A percentile compares a stretch with the other conserved stretches of the same genome.
phyloP scores from a whole-genome alignment of 1,140 invertebrate species.

The Cherax quadricarinatus region DNA sequence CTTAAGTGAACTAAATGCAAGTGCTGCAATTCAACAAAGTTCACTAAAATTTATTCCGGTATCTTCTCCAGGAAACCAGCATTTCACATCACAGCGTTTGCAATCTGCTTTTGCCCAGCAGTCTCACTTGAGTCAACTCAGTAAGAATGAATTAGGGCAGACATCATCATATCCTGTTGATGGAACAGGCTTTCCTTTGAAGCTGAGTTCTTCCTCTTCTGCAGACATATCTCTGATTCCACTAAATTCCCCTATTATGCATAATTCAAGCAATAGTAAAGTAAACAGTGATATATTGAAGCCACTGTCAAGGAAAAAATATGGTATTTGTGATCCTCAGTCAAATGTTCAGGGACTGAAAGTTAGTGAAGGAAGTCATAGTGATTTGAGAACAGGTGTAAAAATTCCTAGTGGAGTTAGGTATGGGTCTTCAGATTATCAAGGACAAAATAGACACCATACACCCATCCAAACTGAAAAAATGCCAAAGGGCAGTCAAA shows the following conservation, averaged over 20 bases:
- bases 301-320: slow-evolving; percentile 39
- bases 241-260: neutral
- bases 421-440: neutral
- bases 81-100: neutral
- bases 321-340: slow-evolving; percentile 3
- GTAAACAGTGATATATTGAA: slow-evolving; percentile 39
- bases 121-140: neutral
- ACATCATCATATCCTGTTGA: neutral
- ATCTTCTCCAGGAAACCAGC: neutral
- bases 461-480: neutral
- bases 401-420: neutral
- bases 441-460: neutral
- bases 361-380: neutral
- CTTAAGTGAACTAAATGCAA: neutral
- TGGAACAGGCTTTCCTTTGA: neutral
- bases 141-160: neutral
- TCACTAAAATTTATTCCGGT: neutral
- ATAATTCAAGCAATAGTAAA: slow-evolving; percentile 1
- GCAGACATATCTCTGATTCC: slow-evolving; percentile 36
- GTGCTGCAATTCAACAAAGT: neutral
- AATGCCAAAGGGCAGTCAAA: neutral
- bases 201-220: neutral
- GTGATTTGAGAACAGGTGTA: neutral
- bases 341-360: neutral
- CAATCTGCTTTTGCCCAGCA: neutral